Conservation (phyloP, 2,888 invertebrate species). For the Pseudococcus jackbeardsleyi region DNA sequence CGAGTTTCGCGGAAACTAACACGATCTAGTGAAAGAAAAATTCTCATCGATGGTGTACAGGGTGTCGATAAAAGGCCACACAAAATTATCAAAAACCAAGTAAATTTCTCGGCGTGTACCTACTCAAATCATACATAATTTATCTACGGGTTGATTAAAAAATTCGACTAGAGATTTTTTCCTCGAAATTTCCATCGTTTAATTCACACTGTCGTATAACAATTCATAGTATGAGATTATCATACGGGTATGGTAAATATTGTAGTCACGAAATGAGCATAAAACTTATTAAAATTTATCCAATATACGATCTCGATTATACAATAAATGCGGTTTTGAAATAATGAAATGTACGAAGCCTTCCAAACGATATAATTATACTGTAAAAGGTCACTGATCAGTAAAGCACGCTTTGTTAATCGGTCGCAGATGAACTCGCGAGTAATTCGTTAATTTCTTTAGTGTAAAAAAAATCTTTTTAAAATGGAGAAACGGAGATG, state of each 20-base stretch:
- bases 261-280: conserved; percentile 23
- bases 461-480: not conserved
- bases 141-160: no score
- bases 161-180: no score
- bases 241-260: not conserved
- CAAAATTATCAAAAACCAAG: not conserved
- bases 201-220: not conserved
- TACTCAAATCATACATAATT: not conserved
- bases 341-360: conserved; percentile 22
- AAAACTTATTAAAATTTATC: conserved; percentile 43
- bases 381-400: conserved; percentile 31
- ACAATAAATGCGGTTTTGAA: not conserved
- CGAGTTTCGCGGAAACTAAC: conserved; percentile 41
- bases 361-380: conserved; percentile 30
- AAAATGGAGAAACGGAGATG: not conserved
- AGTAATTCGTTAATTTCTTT: no score
- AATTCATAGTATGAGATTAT: not conserved
- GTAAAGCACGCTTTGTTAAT: conserved; percentile 21
- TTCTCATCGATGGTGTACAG: not conserved
- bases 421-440: not conserved
- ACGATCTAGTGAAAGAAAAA: conserved; percentile 23
- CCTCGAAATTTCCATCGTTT: no score
- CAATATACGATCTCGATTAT: conserved; percentile 36
- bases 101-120: not conserved
- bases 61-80: not conserved